phyloP scores from a whole-genome alignment of 2,113 vertebrate species.

The Saguinus midas region DNA sequence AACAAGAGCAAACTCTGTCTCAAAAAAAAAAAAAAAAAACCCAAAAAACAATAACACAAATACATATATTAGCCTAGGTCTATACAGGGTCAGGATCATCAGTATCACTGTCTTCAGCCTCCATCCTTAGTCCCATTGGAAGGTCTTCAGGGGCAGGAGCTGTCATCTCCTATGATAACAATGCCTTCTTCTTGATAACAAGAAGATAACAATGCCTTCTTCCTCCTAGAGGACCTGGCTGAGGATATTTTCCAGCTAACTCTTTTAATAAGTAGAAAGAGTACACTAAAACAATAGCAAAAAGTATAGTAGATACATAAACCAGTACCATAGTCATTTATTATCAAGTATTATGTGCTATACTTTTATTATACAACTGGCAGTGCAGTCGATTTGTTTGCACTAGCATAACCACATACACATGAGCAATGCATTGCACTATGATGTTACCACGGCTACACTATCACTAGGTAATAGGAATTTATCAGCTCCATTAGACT shows the following conservation, averaged over 20 bases:
- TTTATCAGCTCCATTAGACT: background rate
- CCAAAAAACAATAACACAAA: background rate
- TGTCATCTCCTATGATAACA: background rate
- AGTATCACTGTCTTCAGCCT: background rate
- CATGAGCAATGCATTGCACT: background rate
- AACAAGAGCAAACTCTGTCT: no score
- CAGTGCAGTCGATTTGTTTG: background rate
- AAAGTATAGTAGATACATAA: no score
- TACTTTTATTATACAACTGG: background rate
- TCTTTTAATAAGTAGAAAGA: background rate
- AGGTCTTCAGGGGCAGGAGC: background rate
- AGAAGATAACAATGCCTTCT: background rate
- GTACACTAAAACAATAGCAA: no score
- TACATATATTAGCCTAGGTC: no score
- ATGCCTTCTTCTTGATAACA: background rate
- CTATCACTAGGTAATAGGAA: background rate
- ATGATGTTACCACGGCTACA: background rate
- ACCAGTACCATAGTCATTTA: no score
- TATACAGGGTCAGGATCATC: no score
- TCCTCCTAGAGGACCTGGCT: background rate
- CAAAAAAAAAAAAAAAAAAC: background rate
- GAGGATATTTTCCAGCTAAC: background rate
- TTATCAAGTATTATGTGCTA: background rate
- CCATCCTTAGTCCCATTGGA: background rate
- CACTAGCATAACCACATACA: background rate